phyloP scores from a whole-genome alignment of 2,888 invertebrate genomes.

The Hemistola chrysoprasaria region DNA sequence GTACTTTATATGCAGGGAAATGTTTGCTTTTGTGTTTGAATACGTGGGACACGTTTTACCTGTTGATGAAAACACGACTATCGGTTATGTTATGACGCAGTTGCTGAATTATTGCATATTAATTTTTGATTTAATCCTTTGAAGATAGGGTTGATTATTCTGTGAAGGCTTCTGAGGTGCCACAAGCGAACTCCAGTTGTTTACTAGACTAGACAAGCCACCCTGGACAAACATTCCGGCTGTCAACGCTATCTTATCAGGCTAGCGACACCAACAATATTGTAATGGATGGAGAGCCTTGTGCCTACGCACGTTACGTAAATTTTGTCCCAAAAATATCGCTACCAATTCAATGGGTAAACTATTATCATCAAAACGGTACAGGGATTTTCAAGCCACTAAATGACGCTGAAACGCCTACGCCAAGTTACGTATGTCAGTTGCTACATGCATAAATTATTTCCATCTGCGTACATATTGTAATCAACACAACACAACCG shows the following conservation, averaged over 20 bases:
- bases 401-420: constrained; percentile 3
- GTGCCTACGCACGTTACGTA: constrained; percentile 22
- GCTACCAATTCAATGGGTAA: constrained; percentile 3
- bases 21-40: constrained; percentile 27
- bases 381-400: constrained; percentile 1
- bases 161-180: constrained; percentile 35
- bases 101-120: constrained; percentile 26
- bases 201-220: constrained; percentile 64
- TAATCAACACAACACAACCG: constrained; percentile 16
- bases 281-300: constrained; percentile 20
- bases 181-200: constrained; percentile 44
- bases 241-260: constrained; percentile 71
- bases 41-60: constrained; percentile 41
- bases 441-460: constrained; percentile 7
- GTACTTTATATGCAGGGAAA: constrained; percentile 9
- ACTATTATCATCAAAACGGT: constrained; percentile 3
- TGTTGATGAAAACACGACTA: constrained; percentile 34
- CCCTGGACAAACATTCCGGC: constrained; percentile 61
- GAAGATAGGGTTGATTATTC: constrained; percentile 46
- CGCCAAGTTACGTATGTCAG: constrained; percentile 2
- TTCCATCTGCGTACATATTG: constrained; percentile 10
- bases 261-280: constrained; percentile 48
- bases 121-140: constrained; percentile 34
- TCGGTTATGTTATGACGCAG: constrained; percentile 27
- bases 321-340: constrained; percentile 7